Percentiles rank a stretch among this genome's conserved stretches.
Evolutionary conservation across 2,888 invertebrate species (phyloP).

Genomic region (Dasypogon diadema): DNA sequence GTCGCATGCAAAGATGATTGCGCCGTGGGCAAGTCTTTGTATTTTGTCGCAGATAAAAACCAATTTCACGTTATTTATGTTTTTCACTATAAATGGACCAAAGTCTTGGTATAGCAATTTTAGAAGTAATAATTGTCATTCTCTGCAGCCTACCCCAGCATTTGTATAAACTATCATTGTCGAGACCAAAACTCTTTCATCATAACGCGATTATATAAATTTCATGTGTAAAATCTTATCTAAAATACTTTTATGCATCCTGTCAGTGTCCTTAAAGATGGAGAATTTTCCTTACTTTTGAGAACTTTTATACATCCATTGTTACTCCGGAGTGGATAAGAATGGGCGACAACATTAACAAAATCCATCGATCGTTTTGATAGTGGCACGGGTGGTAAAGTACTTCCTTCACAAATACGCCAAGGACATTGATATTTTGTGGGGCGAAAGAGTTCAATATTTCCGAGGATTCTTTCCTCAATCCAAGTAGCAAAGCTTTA

Average conservation of each 20-base stretch:
- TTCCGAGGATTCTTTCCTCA: conserved; percentile 2
- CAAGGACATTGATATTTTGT: not conserved
- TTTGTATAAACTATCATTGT: no score
- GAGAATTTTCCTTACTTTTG: conserved; percentile 18
- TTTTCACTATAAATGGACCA: no score
- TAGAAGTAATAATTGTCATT: no score
- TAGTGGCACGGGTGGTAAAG: not conserved
- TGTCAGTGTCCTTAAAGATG: conserved; percentile 43
- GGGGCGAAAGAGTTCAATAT: conserved; percentile 22
- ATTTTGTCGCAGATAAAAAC: no score
- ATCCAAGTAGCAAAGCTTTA: not conserved
- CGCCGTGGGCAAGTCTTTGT: no score
- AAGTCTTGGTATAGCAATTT: no score
- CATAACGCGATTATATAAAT: conserved; percentile 1
- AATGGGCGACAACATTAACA: conserved; percentile 51
- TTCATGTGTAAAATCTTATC: conserved; percentile 50
- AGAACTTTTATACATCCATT: conserved; percentile 23
- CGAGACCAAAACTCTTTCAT: not conserved
- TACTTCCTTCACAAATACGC: conserved; percentile 31
- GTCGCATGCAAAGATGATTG: no score
- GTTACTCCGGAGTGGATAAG: conserved; percentile 20
- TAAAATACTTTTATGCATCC: conserved; percentile 52
- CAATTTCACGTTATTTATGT: no score
- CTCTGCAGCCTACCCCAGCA: no score
- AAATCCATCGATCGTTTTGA: conserved; percentile 40